Evolutionary conservation across 2,888 invertebrate species (phyloP).

Genomic region (Pseudococcus longispinus): DNA sequence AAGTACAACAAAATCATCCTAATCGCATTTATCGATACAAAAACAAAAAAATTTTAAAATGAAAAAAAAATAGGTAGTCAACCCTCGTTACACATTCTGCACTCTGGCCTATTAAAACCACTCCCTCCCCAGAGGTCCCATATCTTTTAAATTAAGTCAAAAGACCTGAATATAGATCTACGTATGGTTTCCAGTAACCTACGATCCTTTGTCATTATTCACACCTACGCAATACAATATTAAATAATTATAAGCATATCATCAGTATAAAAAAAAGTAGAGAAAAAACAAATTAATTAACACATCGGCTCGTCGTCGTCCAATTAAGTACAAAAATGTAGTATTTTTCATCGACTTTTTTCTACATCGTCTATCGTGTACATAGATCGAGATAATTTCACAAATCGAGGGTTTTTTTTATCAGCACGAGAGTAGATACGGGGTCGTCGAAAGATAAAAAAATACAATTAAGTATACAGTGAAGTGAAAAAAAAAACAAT

Average conservation of each 20-base stretch:
- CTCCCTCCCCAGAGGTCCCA: conserved; percentile 59
- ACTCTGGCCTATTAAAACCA: conserved; percentile 60
- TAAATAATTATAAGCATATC: conserved; percentile 7
- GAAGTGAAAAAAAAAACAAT: neutral
- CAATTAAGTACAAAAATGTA: neutral
- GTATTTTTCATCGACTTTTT: neutral
- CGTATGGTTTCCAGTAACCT: conserved; percentile 37
- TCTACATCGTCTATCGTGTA: neutral
- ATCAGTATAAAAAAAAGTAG: neutral
- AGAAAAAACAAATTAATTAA: conserved; percentile 13
- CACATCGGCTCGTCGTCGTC: neutral
- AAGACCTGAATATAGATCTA: conserved; percentile 14
- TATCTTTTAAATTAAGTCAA: conserved; percentile 6
- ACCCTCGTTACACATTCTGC: conserved; percentile 61
- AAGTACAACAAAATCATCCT: conserved; percentile 47
- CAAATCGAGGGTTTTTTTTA: neutral
- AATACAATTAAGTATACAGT: neutral
- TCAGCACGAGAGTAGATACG: neutral
- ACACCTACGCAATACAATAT: conserved; percentile 56
- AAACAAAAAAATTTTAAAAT: conserved; percentile 17
- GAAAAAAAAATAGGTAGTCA: conserved; percentile 14
- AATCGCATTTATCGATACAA: conserved; percentile 16
- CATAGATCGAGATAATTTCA: neutral
- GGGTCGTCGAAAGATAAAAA: neutral
- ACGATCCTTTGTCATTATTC: conserved; percentile 54